Conservation (phyloP, 2,113 vertebrate genomes). For the Motacilla tschutschensis region DNA sequence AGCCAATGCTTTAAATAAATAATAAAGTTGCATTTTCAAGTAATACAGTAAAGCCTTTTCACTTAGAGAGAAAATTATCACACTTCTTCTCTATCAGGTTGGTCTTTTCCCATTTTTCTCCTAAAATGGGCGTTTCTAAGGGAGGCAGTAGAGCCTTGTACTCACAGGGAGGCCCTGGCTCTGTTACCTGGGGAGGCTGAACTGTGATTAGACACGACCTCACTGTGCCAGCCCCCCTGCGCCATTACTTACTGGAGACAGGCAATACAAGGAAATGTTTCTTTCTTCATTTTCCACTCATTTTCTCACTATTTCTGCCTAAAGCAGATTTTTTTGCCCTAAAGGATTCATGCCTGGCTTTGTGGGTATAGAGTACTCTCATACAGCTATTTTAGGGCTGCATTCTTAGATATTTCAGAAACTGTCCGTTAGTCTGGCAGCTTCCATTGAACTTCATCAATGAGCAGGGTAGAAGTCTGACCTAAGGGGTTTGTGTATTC, state of each 20-base stretch:
- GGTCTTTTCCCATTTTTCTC: not conserved
- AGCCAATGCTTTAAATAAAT: not conserved
- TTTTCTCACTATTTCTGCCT: not conserved
- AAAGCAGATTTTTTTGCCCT: not conserved
- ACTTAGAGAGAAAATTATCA: not conserved
- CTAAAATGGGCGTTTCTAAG: not conserved
- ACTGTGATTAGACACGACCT: not conserved
- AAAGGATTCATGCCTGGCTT: not conserved
- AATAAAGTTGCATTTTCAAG: not conserved
- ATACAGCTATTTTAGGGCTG: not conserved
- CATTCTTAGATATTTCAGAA: not conserved
- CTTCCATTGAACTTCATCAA: slow-evolving; percentile 35
- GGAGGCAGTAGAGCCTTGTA: not conserved
- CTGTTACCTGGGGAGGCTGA: accelerated
- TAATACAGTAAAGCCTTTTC: not conserved
- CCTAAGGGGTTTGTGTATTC: slow-evolving; percentile 11
- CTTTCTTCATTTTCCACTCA: not conserved
- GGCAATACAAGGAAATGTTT: not conserved
- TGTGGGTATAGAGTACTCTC: not conserved
- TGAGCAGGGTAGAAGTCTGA: slow-evolving; percentile 26
- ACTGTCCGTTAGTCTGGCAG: not conserved
- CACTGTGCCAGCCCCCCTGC: not conserved
- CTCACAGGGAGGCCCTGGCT: not conserved
- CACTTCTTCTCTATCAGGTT: not conserved
- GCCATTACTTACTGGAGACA: not conserved